Percentiles rank a stretch among this genome's conserved stretches.
Evolutionary conservation across 2,888 invertebrate genomes (phyloP).

Genomic region (Parnassius smintheus): DNA sequence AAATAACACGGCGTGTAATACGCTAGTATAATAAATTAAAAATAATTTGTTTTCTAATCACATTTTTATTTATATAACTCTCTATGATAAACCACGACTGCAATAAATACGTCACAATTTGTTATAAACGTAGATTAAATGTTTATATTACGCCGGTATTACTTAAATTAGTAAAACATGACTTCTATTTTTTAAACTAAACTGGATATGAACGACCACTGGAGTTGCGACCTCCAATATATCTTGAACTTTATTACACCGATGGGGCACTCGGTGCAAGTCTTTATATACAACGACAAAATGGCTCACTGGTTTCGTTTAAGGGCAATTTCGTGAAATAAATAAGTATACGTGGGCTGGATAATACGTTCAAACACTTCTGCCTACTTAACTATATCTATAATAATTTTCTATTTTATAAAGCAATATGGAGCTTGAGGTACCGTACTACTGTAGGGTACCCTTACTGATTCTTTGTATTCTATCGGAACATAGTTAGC

Average conservation of each 20-base stretch:
- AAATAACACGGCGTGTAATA: background rate
- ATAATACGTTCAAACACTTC: constrained; percentile 51
- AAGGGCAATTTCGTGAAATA: constrained; percentile 77
- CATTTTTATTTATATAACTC: background rate
- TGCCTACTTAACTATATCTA: constrained; percentile 41
- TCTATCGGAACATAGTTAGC: constrained; percentile 45
- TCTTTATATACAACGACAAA: constrained; percentile 66
- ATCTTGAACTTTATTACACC: constrained; percentile 63
- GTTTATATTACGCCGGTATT: constrained; percentile 16
- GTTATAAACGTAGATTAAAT: constrained; percentile 10
- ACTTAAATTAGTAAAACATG: constrained; percentile 31
- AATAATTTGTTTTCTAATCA: constrained; percentile 3
- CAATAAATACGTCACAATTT: constrained; percentile 10
- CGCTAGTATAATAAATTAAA: background rate
- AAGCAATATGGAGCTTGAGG: background rate
- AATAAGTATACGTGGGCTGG: constrained; percentile 70
- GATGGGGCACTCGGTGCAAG: constrained; percentile 54
- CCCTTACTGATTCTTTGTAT: constrained; percentile 3
- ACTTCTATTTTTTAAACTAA: constrained; percentile 31
- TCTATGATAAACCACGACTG: background rate
- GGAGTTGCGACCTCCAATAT: constrained; percentile 49
- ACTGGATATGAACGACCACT: constrained; percentile 41
- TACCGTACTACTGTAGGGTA: background rate
- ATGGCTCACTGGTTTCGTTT: constrained; percentile 78
- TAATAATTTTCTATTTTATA: constrained; percentile 8